Base-by-base conservation (phyloP, 2,888 invertebrate genomes). In the Drosophila merina region DNA sequence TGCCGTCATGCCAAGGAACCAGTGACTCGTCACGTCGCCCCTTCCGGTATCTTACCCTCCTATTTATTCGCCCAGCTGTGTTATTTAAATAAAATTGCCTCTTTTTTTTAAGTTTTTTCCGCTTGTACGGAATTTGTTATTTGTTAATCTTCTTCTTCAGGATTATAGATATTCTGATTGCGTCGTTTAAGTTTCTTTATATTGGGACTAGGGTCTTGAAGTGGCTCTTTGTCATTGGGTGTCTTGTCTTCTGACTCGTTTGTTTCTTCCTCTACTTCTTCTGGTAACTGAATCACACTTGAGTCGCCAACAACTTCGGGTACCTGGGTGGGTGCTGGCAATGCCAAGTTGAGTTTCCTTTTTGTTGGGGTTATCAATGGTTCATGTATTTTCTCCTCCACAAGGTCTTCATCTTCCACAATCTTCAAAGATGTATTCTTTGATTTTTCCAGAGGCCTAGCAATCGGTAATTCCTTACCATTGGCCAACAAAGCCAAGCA, bases 401-500 rank as follows among this genome's bases (percentile, higher is more conserved):
- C 8, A 2, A 25, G 7, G 2, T 56, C 28, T 10, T 40, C 42
- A 9, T 36, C 57, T 1, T 76, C 52, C 36, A 2, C 66, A 60
- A 10, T 76, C 51, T 47, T n/a, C 64, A 59, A 9, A 76, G 86
- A 4, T 85, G 76, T 0, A 82, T 54, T 4, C 75, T 80, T 57
- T 70, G 80, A 1, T 5, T 2, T 0, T 2, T 5, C n/a, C 45
- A 7, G 36, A 4, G 9, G 1, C 30, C 30, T 40, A 2, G 89
- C 88, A 63, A 84, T 78, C 33, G 87, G 91, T 14, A 92, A 60
- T 42, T 88, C 90, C 68, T 93, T 91, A 0, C 94, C 93, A 25
- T 90, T 90, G 62, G 93, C 90, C 10, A 93, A 91, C 90, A 94
- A 90, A 0, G 95, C 90, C 38, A 96, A 92, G 74, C 93, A 93